Base-by-base conservation (phyloP, 2,888 invertebrate genomes). In the Brenthis hecate region DNA sequence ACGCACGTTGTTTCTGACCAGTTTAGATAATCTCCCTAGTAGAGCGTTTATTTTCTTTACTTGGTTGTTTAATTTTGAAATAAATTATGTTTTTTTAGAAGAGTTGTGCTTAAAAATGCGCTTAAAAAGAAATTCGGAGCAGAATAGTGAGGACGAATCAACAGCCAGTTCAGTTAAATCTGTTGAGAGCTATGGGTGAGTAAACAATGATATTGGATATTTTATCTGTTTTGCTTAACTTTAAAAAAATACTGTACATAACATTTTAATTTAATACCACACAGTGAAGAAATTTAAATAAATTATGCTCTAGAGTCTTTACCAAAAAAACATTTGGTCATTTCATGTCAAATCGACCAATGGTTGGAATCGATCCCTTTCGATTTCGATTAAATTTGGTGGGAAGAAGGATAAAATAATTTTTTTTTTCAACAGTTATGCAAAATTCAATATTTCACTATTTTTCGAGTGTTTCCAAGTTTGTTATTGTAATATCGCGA, bases 121-220 rank as follows among this genome's bases (percentile, higher is more conserved):
- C 63, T 79, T 78, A 51, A 71, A 78, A 57, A 78, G 74, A 36
- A 72, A 74, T 60, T 64, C 71, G 54, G 76, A 56, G 69, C 71
- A 64, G 57, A 73, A 66, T 76, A 77, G 72, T 76, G 85, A 83
- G 43, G 81, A 80, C 8, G 79, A 83, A 19, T 84, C 86, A 0
- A 82, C 84, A 0, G 78, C 85, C 3, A 87, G 87, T 43, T 91
- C 91, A 0, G 77, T 87, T 50, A 78, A 80, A 57, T 88, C 91
- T 1, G 77, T 80, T 6, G 86, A 83, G 28, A 89, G 87, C 73
- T 88, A 82, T 69, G 89, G 85, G 87, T 89, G 65, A 85, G 87
- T 84, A 43, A 28, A 62, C 13, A 50, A 48, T 43, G 28, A 47
- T 57, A 19, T 4, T 3, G 43, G 43, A n/a, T 3, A 16, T 19